Conservation (phyloP, 2,113 vertebrate genomes). For the Triplophysa siluroides region DNA sequence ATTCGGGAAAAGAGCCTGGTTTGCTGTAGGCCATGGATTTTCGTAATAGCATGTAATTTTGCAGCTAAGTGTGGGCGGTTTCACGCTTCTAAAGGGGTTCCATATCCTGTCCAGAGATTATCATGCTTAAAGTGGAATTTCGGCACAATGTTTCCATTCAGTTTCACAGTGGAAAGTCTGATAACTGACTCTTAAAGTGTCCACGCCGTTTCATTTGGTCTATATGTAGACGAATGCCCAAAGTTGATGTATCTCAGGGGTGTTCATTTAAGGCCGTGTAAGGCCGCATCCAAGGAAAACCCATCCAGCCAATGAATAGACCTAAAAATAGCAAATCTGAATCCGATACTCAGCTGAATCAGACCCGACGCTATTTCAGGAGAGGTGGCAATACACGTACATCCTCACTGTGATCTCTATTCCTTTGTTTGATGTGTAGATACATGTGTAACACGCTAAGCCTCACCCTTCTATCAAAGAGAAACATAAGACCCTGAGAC, state of each 20-base stretch:
- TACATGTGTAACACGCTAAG: slow-evolving; percentile 49
- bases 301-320: slow-evolving; percentile 61
- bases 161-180: slow-evolving; percentile 6
- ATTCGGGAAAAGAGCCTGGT: neutral
- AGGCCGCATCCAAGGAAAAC: slow-evolving; percentile 58
- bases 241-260: slow-evolving; percentile 29
- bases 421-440: slow-evolving; percentile 40
- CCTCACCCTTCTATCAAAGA: slow-evolving; percentile 11
- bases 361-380: slow-evolving; percentile 41
- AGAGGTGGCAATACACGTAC: slow-evolving; percentile 32
- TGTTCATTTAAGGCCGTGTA: slow-evolving; percentile 44
- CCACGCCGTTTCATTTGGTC: neutral
- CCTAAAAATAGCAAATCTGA: slow-evolving; percentile 71
- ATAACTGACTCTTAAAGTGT: slow-evolving; percentile 1
- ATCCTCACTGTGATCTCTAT: slow-evolving; percentile 22
- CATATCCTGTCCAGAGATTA: slow-evolving; percentile 39
- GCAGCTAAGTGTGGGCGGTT: slow-evolving; percentile 27
- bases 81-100: slow-evolving; percentile 35
- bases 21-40: neutral
- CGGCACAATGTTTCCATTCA: slow-evolving; percentile 22
- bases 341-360: slow-evolving; percentile 63
- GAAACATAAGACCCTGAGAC: slow-evolving; percentile 25
- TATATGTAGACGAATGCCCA: slow-evolving; percentile 11
- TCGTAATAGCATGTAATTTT: slow-evolving; percentile 16
- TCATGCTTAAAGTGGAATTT: slow-evolving; percentile 14